Conservation (phyloP, 2,797 vertebrate genomes). For the Choloepus didactylus region DNA sequence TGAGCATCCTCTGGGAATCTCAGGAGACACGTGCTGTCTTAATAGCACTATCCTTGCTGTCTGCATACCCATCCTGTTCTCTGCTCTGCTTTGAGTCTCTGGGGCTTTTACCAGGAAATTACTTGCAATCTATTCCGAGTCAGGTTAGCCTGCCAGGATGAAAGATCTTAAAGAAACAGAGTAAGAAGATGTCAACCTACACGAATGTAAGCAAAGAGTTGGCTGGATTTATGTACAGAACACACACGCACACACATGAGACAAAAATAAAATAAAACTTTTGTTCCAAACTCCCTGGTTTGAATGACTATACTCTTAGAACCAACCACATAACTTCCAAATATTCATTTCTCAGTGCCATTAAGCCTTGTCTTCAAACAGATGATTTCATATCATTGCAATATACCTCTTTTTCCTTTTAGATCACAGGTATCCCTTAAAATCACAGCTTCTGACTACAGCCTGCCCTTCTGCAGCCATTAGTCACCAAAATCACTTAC, state of each 20-base stretch:
- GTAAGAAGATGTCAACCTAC: neutral
- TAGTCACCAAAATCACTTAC: neutral
- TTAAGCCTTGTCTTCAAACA: neutral
- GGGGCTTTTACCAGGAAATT: constrained; percentile 39
- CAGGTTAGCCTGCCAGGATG: neutral
- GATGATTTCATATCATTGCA: neutral
- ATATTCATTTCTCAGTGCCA: neutral
- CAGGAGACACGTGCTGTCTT: fast-evolving
- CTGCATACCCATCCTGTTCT: neutral
- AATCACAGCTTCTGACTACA: neutral
- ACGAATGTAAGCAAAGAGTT: neutral
- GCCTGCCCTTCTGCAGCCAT: neutral
- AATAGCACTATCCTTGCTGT: neutral
- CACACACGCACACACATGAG: neutral
- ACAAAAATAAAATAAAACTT: neutral
- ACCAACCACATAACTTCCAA: neutral
- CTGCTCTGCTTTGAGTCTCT: neutral
- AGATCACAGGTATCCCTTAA: neutral
- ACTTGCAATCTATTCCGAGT: neutral
- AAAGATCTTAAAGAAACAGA: constrained; percentile 51
- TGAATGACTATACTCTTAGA: neutral
- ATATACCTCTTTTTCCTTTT: neutral
- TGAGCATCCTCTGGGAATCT: neutral
- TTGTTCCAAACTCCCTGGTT: neutral
- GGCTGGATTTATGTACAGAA: neutral